Base-by-base conservation (phyloP, 1,140 invertebrate genomes). In the Trachymyrmex septentrionalis region DNA sequence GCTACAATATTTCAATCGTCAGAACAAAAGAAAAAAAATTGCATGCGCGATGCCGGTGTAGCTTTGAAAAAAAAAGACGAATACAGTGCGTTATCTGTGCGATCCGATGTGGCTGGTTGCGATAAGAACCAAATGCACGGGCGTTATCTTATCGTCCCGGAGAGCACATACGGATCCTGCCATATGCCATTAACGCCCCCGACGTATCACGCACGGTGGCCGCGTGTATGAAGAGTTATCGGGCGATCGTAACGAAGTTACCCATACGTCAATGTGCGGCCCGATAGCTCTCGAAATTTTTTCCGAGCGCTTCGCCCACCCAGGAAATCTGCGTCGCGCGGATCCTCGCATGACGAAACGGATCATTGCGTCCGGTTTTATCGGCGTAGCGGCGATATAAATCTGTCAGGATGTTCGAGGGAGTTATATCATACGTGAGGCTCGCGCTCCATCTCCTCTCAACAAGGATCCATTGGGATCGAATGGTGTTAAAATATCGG, bases 151-250 rank as follows among this genome's bases (percentile, higher is more conserved):
- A 94, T 93, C 93, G 90, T 86, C 76, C 89, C 82, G 73, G 59
- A 53, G 48, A 86, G 69, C 87, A 90, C 80, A 81, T 84, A 89
- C 73, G 73, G 72, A 59, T 73, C 69, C 80, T 85, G 86, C 85
- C 91, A 92, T 91, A 92, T 91, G 93, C 90, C 87, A 91, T 92
- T 92, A 92, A 91, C 91, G 80, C 86, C 84, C 84, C 92, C 93
- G 88, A 91, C 72, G 71, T 88, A 61, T 89, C 61, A 71, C 57
- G 87, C 61, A 84, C 38, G 34, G 78, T 87, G 71, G 81, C 53
- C 73, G 73, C 44, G 59, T 81, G 64, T 85, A 89, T 86, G 64
- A 75, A 71, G 73, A 88, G 77, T 91, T 91, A 89, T 90, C 87
- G 80, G 67, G 66, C 71, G 73, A 91, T 72, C 89, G 57, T 69